Evolutionary conservation across 2,797 vertebrate genomes (phyloP), one percentile per base, ranked within the genome.

Genomic region (Urophycis tenuis): DNA sequence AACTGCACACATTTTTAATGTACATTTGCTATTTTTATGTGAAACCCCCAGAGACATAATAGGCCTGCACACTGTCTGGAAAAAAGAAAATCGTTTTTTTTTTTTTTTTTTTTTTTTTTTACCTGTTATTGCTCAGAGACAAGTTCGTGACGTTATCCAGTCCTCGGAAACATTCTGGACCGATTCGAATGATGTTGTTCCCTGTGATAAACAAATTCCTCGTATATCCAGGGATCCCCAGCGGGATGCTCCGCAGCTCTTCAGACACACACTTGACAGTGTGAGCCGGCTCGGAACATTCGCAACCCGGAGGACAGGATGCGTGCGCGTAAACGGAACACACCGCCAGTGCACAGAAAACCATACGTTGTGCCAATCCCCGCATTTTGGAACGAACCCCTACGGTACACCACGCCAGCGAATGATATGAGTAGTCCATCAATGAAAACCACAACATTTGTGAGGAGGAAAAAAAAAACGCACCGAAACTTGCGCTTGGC

Each of bases 191-290:
- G 78, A 95, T 92, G 22, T 88, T 91, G 67, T 94, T 95, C 25
- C 94, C 92, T 0, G 91, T 94, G 12, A 94, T 90, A 77, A 94
- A 95, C 36, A 94, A 87, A 76, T 92, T 94, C 81, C 91, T 82
- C 60, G 94, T 92, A 87, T 94, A 94, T 1, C 84, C 85, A 0
- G 94, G 94, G 76, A 94, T 93, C 25, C 89, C 92, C 0, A 71
- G 25, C 41, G 94, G 93, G 53, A 94, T 12, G 1, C 81, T 81
- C 36, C 83, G 85, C 81, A 95, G 88, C 22, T 93, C 92, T 81
- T 92, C 93, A 77, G 90, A 92, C 36, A 94, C 93, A 72, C 94
- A 94, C 88, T 94, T 94, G 3, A 95, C 92, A 0, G 94, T 94
- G 39, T 90, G 90, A 31, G 94, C 93, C 70, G 93, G 90, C 87